Evolutionary conservation across 2,888 invertebrate genomes (phyloP), one percentile per base, ranked within the genome.

Genomic region (Ornithoptera priamus): DNA sequence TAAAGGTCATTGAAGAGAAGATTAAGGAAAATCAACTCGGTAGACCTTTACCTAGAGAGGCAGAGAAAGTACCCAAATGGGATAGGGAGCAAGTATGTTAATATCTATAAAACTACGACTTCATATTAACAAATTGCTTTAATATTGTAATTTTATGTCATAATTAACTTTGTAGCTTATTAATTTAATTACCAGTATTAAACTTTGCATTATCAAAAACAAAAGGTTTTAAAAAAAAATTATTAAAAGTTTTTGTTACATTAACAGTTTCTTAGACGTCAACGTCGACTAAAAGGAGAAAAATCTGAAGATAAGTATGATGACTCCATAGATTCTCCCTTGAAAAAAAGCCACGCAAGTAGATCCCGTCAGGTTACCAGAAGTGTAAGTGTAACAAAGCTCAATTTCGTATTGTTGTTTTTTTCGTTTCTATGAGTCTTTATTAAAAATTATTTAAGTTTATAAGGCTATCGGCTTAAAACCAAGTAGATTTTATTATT

Each of bases 31-130:
- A 95, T 80, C 94, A 95, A 80, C 91, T 95, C 82, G 95, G 95
- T 50, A 93, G 95, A 78, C 93, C 94, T 15, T 92, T 93, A 70
- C 93, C 93, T 61, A 91, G 85, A 75, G 91, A 93, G 8, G 95
- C 95, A 69, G 96, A 96, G 79, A 96, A 95, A 83, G 97, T 98
- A 67, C 98, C 98, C 15, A 97, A 97, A 85, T 98, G 98, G 98
- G 97, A 97, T 84, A 94, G 96, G 75, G 97, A 97, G 83, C 96
- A 97, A 89, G 94, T 94, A 74, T 76, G 77, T 69, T 58, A 58
- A 58, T 7, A 20, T 57, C 22, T 57, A 20, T 20, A 57, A 20
- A n/a, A 57, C 5, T n/a, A 56, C 3, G 57, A 57, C 22, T 57
- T 57, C 22, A n/a, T 22, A 20, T 1, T 22, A 20, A 57, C 3